These are phyloP conservation scores for Helicoverpa assulta DNA, from an alignment of 2,888 invertebrate genomes.

Conservation along the genomic window DNA sequence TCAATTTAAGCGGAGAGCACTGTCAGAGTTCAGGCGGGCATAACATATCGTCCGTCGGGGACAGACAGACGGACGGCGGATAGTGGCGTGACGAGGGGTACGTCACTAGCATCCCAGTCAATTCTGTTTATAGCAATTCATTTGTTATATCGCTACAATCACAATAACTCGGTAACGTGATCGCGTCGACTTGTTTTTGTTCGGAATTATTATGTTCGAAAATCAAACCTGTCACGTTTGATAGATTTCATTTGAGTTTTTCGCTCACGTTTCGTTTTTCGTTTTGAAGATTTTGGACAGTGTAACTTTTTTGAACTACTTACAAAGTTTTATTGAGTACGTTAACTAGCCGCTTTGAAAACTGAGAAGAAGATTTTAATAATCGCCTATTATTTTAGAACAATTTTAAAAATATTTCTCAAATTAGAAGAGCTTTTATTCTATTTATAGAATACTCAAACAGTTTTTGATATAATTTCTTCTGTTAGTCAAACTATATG, in stretches of 20 bases:
- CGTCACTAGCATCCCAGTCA: constrained; percentile 69
- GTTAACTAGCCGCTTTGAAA: no score
- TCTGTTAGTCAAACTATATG: background rate
- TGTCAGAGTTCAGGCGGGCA: constrained; percentile 76
- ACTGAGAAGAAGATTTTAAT: no score
- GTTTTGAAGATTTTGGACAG: background rate
- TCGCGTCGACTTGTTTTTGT: constrained; percentile 50
- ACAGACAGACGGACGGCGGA: constrained; percentile 66
- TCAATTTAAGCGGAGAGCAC: constrained; percentile 69
- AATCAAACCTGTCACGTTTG: constrained; percentile 15
- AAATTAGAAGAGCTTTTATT: no score
- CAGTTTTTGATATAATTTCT: no score
- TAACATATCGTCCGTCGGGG: constrained; percentile 76
- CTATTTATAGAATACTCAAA: no score
- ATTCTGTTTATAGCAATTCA: constrained; percentile 66
- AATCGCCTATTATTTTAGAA: no score
- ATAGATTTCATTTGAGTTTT: constrained; percentile 27
- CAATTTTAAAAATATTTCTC: no score
- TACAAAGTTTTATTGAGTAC: no score
- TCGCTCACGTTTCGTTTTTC: background rate
- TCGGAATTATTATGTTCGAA: constrained; percentile 24
- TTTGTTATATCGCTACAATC: constrained; percentile 58
- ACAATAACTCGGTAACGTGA: constrained; percentile 54
- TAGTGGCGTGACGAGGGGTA: constrained; percentile 72
- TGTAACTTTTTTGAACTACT: no score